Conservation (phyloP, 2,888 invertebrate genomes). For the Drosophila sordidula region DNA sequence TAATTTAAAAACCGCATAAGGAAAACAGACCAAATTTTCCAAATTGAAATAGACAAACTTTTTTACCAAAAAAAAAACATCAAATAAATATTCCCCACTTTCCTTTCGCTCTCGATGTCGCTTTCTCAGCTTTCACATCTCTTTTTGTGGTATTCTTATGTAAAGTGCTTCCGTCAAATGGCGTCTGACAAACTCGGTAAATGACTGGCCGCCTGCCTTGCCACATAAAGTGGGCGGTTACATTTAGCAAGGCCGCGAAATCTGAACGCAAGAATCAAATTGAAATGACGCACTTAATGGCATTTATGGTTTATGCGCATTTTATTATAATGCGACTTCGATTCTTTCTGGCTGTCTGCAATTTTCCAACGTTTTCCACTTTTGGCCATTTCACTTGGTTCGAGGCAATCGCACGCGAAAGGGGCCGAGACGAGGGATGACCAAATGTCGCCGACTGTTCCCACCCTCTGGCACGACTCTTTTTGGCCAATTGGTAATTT, state of each 20-base stretch:
- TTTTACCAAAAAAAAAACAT: constrained; percentile 18
- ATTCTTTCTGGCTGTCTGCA: constrained; percentile 34
- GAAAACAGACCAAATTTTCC: constrained; percentile 15
- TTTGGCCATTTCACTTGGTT: constrained; percentile 44
- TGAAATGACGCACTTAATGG: constrained; percentile 79
- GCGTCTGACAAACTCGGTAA: constrained; percentile 39
- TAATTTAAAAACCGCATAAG: constrained; percentile 36
- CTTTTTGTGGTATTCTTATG: constrained; percentile 36
- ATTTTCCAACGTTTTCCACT: constrained; percentile 36
- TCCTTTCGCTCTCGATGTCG: background rate
- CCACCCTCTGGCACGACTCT: constrained; percentile 33
- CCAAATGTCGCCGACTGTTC: constrained; percentile 58
- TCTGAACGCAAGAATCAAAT: constrained; percentile 71
- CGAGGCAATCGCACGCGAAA: background rate
- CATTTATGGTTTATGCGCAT: constrained; percentile 76
- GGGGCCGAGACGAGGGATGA: constrained; percentile 25
- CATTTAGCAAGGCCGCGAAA: constrained; percentile 52
- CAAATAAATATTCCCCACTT: background rate
- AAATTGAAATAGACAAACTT: constrained; percentile 30
- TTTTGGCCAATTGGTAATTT: constrained; percentile 80
- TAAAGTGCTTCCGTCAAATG: constrained; percentile 50
- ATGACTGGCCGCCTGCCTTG: constrained; percentile 15
- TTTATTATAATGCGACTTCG: constrained; percentile 67
- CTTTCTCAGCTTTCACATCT: constrained; percentile 12
- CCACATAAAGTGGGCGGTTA: constrained; percentile 46